These are phyloP conservation scores for Dinomys branickii DNA, from an alignment of 2,113 vertebrate species.

Conservation along the genomic window DNA sequence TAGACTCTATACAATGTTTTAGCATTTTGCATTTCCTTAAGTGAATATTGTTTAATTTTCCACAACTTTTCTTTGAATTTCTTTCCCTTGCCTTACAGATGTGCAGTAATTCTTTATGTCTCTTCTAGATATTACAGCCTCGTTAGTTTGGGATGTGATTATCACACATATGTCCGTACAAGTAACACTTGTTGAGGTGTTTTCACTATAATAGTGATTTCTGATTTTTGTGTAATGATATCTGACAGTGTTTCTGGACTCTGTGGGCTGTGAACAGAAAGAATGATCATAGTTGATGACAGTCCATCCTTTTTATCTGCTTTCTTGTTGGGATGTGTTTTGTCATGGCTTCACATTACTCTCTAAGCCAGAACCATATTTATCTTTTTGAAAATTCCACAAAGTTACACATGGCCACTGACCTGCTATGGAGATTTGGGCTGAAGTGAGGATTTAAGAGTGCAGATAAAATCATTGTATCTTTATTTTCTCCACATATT, in stretches of 20 bases:
- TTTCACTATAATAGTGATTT: not conserved
- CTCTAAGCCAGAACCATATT: not conserved
- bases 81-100: not conserved
- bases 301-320: not conserved
- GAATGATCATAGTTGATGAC: not conserved
- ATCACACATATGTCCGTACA: not conserved
- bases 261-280: not conserved
- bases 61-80: not conserved
- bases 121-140: not conserved
- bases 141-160: not conserved
- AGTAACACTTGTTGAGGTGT: not conserved
- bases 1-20: not conserved
- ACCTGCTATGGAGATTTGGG: not conserved
- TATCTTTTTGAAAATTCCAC: not conserved
- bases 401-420: not conserved
- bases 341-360: not conserved
- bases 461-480: not conserved
- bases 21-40: not conserved
- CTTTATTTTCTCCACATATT: not conserved
- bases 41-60: not conserved
- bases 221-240: not conserved
- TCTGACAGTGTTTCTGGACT: not conserved
- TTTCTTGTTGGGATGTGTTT: not conserved
- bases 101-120: not conserved
- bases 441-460: accelerated